Evolutionary conservation across 2,888 invertebrate genomes (phyloP), one percentile per base, ranked within the genome.

Genomic region (Conus canariensis): DNA sequence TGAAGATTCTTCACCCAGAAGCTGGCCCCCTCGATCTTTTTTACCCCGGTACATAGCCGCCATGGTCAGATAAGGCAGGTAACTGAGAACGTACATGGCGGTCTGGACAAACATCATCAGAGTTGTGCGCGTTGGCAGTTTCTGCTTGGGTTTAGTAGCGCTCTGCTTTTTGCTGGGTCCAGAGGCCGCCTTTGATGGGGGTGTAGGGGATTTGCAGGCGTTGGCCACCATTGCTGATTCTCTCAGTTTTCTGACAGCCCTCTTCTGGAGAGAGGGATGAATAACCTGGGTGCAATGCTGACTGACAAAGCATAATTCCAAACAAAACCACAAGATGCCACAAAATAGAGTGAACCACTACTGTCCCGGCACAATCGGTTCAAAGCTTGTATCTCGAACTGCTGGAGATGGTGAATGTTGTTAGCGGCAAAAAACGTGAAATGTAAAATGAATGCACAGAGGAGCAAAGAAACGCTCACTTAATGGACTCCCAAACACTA

Each of bases 101-200:
- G 85, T 60, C 60, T 64, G 5, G 25, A 85, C 30, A 22, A 85
- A 60, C 85, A 85, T 59, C 60, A 60, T 60, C 10, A 85, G 85
- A 60, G 85, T 85, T 60, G 85, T 85, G 85, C 85, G 85, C 60
- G 3, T 25, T 25, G 59, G n/a, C 22, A 85, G 22, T 5, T 85
- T 85, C 12, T 85, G 59, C 12, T n/a, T 1, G 1, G 14, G 45
- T 7, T 30, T 16, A 9, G 5, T n/a, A n/a, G 6, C 8, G 80
- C 30, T 12, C 14, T 45, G 10, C 5, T 0, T 9, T 80, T 80
- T 45, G 6, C 80, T 80, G 45, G 30, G 3, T 12, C 30, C 30
- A 30, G 45, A 16, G 80, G 7, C 74, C 14, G 3, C 45, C 14
- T 30, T 1, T 5, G 45, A 30, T 5, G 1, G 30, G 14, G 12